These are phyloP conservation scores for Neoarius graeffei DNA, from an alignment of 2,113 vertebrate species.

Conservation along the genomic window DNA sequence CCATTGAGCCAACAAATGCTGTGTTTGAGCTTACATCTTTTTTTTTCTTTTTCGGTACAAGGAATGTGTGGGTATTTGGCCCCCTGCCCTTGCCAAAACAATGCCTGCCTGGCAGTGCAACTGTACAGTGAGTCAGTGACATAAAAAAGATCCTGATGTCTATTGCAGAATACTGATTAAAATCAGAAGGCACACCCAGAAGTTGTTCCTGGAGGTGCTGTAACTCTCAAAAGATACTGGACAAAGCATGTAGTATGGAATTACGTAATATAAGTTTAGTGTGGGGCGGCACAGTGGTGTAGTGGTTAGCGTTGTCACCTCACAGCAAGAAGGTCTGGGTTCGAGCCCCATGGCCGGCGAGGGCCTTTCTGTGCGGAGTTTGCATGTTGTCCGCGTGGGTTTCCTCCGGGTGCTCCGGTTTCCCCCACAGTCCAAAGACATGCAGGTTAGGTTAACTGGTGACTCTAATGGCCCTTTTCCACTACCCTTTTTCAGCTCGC, in stretches of 20 bases:
- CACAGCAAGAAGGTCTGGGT: too few relatives aligned
- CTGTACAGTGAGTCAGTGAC: constrained; percentile 1
- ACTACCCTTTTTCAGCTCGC: too few relatives aligned
- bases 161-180: constrained; percentile 13
- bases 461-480: too few relatives aligned
- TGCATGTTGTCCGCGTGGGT: too few relatives aligned
- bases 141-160: background rate
- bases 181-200: constrained; percentile 14
- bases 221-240: background rate
- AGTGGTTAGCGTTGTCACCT: too few relatives aligned
- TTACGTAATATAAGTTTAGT: background rate
- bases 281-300: too few relatives aligned
- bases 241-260: background rate
- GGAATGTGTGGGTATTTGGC: background rate
- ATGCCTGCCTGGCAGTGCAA: background rate
- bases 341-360: too few relatives aligned
- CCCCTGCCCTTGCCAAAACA: background rate
- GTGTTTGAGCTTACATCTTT: background rate
- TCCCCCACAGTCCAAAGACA: too few relatives aligned
- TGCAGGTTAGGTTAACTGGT: too few relatives aligned
- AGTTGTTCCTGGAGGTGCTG: background rate
- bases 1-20: background rate
- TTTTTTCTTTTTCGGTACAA: too few relatives aligned
- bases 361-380: too few relatives aligned
- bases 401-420: too few relatives aligned